Evolutionary conservation across 2,797 vertebrate genomes (phyloP).

Genomic region (Heteromormyrus szaboi): DNA sequence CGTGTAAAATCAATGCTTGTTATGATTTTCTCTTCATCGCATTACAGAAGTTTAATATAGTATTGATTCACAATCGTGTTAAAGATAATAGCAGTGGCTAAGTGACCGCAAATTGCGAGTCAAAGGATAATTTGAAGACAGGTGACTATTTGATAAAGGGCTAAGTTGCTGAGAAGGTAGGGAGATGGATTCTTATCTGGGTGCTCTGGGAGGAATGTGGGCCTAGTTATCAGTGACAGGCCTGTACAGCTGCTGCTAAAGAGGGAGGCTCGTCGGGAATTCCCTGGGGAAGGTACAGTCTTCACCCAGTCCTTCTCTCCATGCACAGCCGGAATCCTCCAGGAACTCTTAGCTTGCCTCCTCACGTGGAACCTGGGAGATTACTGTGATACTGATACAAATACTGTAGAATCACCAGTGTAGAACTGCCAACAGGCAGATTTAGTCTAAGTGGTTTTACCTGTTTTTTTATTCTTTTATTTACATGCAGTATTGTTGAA

Average conservation of each 20-base stretch:
- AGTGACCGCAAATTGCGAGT: conserved; percentile 5
- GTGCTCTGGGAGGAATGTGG: neutral
- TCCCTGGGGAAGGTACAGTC: neutral
- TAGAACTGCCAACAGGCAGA: neutral
- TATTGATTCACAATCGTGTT: neutral
- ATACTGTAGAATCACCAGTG: neutral
- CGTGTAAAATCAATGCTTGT: neutral
- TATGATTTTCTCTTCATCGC: neutral
- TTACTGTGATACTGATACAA: neutral
- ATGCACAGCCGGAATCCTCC: neutral
- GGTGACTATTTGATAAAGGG: conserved; percentile 35
- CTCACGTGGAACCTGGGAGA: neutral
- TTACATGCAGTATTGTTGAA: neutral
- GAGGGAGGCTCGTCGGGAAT: neutral
- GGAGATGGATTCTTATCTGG: conserved; percentile 8
- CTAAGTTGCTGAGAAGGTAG: neutral
- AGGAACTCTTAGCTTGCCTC: neutral
- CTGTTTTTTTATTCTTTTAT: neutral
- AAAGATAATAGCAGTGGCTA: conserved; percentile 7
- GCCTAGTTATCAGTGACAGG: neutral
- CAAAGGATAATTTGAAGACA: conserved; percentile 1
- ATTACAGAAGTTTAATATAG: conserved; percentile 6
- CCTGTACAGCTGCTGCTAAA: neutral
- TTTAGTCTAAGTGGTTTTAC: neutral
- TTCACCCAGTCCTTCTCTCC: neutral